Percentiles rank a stretch among this genome's conserved stretches.
Evolutionary conservation across 2,797 vertebrate genomes (phyloP).

Genomic region (Enteromius mattozi): DNA sequence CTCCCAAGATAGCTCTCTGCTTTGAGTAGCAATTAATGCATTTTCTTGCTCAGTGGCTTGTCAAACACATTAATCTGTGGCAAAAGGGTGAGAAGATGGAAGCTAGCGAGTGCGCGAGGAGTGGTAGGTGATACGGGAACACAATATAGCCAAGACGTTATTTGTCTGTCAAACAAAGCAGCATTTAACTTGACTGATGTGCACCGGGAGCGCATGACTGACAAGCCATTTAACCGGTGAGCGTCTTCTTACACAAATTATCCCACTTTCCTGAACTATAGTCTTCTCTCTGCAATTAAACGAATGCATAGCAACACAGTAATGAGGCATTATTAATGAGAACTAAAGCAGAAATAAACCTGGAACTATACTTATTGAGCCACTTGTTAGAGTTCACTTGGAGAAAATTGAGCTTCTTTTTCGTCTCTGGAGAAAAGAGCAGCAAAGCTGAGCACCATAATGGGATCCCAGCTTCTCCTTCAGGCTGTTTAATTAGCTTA

Average conservation of each 20-base stretch:
- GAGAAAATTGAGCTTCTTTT: not conserved
- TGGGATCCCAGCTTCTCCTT: not conserved
- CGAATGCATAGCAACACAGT: not conserved
- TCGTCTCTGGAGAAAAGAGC: not conserved
- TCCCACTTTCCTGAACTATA: not conserved
- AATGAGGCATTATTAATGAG: slow-evolving; percentile 30
- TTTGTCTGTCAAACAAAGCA: slow-evolving; percentile 49
- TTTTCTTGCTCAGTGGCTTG: slow-evolving; percentile 81
- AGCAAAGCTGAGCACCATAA: no score
- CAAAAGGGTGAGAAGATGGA: slow-evolving; percentile 63
- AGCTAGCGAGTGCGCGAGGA: slow-evolving; percentile 33
- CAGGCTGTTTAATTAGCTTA: not conserved
- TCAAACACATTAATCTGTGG: slow-evolving; percentile 78
- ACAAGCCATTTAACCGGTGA: not conserved
- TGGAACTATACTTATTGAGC: not conserved
- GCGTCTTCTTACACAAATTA: slow-evolving; percentile 10
- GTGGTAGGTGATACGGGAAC: slow-evolving; percentile 27
- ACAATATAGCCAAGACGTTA: slow-evolving; percentile 35
- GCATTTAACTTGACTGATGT: slow-evolving; percentile 29
- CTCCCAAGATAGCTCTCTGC: slow-evolving; percentile 77
- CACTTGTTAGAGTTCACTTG: not conserved
- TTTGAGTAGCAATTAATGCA: slow-evolving; percentile 82
- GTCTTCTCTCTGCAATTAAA: not conserved
- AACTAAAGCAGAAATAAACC: slow-evolving; percentile 27
- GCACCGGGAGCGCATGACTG: not conserved